Evolutionary conservation across 2,888 invertebrate species (phyloP), one percentile per base, ranked within the genome.

Genomic region (Lasius fuliginosus): DNA sequence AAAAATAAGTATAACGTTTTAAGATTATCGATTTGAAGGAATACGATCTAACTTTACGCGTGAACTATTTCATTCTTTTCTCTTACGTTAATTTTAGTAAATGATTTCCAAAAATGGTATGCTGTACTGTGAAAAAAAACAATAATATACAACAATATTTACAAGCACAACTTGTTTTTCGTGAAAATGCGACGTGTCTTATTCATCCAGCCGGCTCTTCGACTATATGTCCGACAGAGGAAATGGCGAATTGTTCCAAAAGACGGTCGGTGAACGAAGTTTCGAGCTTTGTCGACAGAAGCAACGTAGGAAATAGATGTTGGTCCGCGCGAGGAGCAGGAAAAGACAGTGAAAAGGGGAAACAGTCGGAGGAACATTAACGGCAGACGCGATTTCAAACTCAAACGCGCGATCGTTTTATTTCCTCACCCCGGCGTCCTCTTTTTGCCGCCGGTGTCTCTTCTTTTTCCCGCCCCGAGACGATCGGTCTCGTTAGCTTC

Each of bases 401-500:
- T 83, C 85, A 87, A 90, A 87, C 87, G 88, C 83, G 85, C 85
- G 88, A 90, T 85, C 87, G 82, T 86, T 86, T 85, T 71, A 82
- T 36, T 64, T 73, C 68, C 60, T 81, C 56, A 67, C 76, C 83
- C 73, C 74, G 56, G 62, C 53, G 49, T 49, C 30, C 85, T 60
- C 76, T 62, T 60, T 83, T 73, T 74, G 58, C 60, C 64, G 27
- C 27, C 56, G 36, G 42, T 62, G 79, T 81, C 83, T 82, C 86
- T 89, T 84, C 86, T 84, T 85, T 89, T 83, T 73, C 58, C 74
- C 84, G 76, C 76, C 49, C 49, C 82, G 76, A 46, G 83, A 85
- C 88, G 90, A 91, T 91, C 90, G 87, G 91, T 87, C 90, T 90
- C 90, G 88, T 91, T 90, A 90, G 86, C 87, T 89, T 87, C 82